Base-by-base conservation (phyloP, 2,797 vertebrate genomes). In the Philypnodon macrostomus region DNA sequence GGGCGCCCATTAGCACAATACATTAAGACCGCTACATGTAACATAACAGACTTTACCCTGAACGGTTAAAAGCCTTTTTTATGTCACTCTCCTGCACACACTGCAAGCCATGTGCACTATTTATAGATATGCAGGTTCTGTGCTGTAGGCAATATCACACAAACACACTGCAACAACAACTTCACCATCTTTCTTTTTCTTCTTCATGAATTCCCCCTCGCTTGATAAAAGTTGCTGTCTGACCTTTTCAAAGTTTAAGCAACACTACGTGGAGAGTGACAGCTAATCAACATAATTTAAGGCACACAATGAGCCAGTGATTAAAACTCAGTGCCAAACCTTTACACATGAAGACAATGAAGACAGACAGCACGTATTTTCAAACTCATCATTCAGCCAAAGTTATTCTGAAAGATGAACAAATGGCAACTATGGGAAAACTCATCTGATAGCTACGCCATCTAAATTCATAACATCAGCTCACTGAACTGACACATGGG, bases 31-130 rank as follows among this genome's bases (percentile, higher is more conserved):
- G 57, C 49, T 80, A 69, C 68, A 52, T 70, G 62, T 27, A 64
- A 58, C 47, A 23, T 32, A 49, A 55, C 16, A 58, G 26, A 26
- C 70, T 75, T 72, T 71, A 69, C 31, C 68, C 54, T 17, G 47
- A 47, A 74, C 47, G 44, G 36, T 57, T 69, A 70, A 79, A 81
- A 81, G 67, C 51, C 66, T 38, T 31, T 39, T 60, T 53, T 49
- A 80, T 26, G 47, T 77, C 67, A 76, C 18, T 15, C 5, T 15
- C n/a, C 29, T 77, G 52, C 53, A 57, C 49, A 63, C 51, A 50
- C 58, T 40, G 53, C 13, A 24, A 65, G 54, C 37, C 36, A 53
- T 0, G 0, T 23, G 15, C 47, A 36, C 64, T 81, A 77, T 85
- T 81, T 66, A 78, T 68, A 83, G 65, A 53, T 19, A 27, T 7